Evolutionary conservation across 2,797 vertebrate species (phyloP).

Genomic region (Schizothorax lantsangensis): DNA sequence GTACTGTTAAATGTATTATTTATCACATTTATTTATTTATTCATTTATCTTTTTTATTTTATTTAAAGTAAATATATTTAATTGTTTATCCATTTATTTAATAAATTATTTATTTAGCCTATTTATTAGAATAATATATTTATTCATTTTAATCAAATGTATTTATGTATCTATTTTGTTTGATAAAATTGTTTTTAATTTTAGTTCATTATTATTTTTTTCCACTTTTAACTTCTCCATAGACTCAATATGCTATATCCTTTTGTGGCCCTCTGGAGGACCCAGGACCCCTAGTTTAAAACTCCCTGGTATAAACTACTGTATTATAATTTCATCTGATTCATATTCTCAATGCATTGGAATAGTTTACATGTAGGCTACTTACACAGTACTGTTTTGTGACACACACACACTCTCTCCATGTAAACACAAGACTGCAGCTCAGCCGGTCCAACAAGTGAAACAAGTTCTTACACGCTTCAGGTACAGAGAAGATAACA

Average conservation of each 20-base stretch:
- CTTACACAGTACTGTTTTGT: slow-evolving; percentile 4
- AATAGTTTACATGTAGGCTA: neutral
- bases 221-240: neutral
- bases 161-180: neutral
- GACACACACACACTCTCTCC: neutral
- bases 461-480: slow-evolving; percentile 63
- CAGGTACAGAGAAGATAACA: slow-evolving; percentile 39
- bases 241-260: too few species aligned
- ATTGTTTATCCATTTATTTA: neutral
- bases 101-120: neutral
- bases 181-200: too few species aligned
- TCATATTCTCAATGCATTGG: neutral
- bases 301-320: neutral
- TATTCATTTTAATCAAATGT: neutral
- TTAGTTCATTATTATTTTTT: neutral
- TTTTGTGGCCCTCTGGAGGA: neutral
- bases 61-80: too few species aligned
- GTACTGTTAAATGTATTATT: too few species aligned
- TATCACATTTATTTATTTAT: too few species aligned
- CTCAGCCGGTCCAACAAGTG: slow-evolving; percentile 57
- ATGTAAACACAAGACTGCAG: slow-evolving; percentile 50
- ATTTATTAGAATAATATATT: neutral
- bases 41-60: too few species aligned
- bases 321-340: neutral
- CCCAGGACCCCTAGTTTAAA: neutral